These are phyloP conservation scores for Drosophila lacicola DNA, from an alignment of 2,888 invertebrate species.

Conservation along the genomic window DNA sequence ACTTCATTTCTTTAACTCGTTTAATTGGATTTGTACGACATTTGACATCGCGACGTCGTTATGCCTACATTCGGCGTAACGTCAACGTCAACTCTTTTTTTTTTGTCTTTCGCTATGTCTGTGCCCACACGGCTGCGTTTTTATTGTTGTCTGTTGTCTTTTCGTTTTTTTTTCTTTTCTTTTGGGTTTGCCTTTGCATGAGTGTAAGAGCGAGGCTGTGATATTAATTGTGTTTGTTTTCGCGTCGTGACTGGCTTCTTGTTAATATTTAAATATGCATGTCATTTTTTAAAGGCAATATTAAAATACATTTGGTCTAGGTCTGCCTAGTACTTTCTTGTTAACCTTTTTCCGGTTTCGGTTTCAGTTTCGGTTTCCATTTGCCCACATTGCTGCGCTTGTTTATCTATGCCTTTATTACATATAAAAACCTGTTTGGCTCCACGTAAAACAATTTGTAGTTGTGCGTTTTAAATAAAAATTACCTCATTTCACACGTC, in stretches of 20 bases:
- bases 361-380: conserved; percentile 25
- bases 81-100: conserved; percentile 49
- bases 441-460: conserved; percentile 41
- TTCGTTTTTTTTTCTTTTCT: conserved; percentile 22
- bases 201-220: conserved; percentile 24
- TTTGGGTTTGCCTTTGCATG: conserved; percentile 38
- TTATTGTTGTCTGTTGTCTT: conserved; percentile 59
- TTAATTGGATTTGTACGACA: conserved; percentile 66
- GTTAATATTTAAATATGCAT: conserved; percentile 38
- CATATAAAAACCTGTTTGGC: conserved; percentile 51
- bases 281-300: conserved; percentile 14
- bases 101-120: conserved; percentile 46
- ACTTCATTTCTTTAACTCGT: conserved; percentile 48
- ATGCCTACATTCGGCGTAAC: conserved; percentile 44
- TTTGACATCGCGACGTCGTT: conserved; percentile 34
- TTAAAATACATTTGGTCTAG: background rate
- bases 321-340: conserved; percentile 10
- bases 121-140: conserved; percentile 39
- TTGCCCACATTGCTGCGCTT: conserved; percentile 21
- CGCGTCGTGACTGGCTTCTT: conserved; percentile 49
- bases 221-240: conserved; percentile 39
- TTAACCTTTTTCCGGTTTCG: conserved; percentile 30
- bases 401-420: conserved; percentile 38
- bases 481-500: conserved; percentile 75
- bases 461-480: conserved; percentile 55